phyloP scores from a whole-genome alignment of 2,888 invertebrate genomes.

The Ennomos fuscantarius region DNA sequence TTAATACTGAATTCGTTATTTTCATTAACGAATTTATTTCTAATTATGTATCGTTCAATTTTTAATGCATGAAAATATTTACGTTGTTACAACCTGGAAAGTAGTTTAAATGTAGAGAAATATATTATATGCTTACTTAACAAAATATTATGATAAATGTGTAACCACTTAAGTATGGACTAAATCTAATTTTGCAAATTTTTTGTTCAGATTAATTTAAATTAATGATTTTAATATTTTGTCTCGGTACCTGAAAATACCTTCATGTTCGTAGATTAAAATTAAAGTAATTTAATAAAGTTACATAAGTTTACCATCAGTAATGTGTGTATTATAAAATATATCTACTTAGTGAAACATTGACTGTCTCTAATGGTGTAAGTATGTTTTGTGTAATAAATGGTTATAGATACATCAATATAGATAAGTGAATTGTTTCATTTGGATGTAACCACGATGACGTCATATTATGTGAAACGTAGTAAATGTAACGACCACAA shows the following conservation, averaged over 20 bases:
- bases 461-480: no score
- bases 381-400: constrained; percentile 70
- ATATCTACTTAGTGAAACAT: constrained; percentile 56
- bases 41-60: no score
- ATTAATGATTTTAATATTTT: constrained; percentile 32
- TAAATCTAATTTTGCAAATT: neutral
- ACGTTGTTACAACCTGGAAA: no score
- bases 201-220: constrained; percentile 23
- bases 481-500: no score
- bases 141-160: no score
- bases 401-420: constrained; percentile 62
- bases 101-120: no score
- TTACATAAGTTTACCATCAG: constrained; percentile 80
- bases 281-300: constrained; percentile 27
- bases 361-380: constrained; percentile 64
- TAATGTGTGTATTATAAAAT: constrained; percentile 46
- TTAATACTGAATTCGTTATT: no score
- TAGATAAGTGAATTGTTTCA: constrained; percentile 50
- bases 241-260: constrained; percentile 45
- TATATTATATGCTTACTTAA: no score
- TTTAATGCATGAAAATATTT: no score
- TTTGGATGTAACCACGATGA: constrained; percentile 24
- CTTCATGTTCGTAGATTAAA: constrained; percentile 33
- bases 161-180: no score
- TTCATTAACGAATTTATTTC: no score